Percentiles rank a stretch among this genome's conserved stretches.
phyloP scores from a whole-genome alignment of 2,113 vertebrate species.

The Alaudala cheleensis region DNA sequence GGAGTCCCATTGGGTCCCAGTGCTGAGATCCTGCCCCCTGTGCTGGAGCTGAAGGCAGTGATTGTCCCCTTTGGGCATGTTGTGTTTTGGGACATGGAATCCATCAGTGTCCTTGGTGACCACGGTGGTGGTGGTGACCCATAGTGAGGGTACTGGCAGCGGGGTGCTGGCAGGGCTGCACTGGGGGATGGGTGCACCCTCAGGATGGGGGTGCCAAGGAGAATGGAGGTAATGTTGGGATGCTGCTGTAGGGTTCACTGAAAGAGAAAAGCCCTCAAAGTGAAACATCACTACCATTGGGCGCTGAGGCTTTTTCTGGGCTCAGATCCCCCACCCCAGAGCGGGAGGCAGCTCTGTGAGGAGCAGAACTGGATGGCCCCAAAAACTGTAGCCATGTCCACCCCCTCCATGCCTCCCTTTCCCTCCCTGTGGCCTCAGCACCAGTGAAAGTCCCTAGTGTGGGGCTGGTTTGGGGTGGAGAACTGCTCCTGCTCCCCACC shows the following conservation, averaged over 20 bases:
- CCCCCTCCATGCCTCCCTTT: not conserved
- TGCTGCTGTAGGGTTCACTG: accelerated
- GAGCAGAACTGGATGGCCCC: not conserved
- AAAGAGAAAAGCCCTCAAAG: not conserved
- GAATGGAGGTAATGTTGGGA: not conserved
- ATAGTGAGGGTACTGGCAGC: accelerated
- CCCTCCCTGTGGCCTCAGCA: not conserved
- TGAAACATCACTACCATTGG: accelerated
- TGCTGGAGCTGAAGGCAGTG: not conserved
- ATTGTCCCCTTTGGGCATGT: accelerated
- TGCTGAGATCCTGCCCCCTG: not conserved
- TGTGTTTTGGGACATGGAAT: not conserved
- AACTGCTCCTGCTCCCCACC: not conserved
- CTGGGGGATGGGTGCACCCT: not conserved
- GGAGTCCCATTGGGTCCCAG: accelerated
- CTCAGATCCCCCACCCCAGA: not conserved
- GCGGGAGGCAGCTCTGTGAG: not conserved
- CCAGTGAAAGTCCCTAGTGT: accelerated
- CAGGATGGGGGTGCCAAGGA: not conserved
- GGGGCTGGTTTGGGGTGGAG: not conserved
- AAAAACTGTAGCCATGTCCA: not conserved
- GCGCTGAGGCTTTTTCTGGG: accelerated
- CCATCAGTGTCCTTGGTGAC: accelerated
- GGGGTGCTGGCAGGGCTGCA: not conserved
- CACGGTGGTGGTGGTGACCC: accelerated